Conservation (phyloP, 1,140 invertebrate genomes). For the Mactra quadrangularis region DNA sequence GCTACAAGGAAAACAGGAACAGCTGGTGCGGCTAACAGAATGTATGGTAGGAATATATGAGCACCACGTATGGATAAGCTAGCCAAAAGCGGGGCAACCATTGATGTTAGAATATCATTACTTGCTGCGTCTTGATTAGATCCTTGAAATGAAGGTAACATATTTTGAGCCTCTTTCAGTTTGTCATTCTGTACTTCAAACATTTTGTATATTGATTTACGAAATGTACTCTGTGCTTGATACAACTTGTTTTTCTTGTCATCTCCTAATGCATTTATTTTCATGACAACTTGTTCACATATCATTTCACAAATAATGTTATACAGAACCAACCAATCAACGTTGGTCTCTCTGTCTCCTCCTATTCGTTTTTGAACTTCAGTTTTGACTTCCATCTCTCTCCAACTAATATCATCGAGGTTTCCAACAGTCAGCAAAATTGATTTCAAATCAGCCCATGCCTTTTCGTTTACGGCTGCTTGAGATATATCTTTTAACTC, state of each 20-base stretch:
- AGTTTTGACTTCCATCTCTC: neutral
- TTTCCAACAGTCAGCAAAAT: neutral
- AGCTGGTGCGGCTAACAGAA: constrained; percentile 6
- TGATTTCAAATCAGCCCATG: neutral
- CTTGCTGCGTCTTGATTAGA: neutral
- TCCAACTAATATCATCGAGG: neutral
- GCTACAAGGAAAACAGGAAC: neutral
- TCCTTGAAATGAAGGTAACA: too few relatives aligned
- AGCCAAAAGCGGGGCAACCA: neutral
- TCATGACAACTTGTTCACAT: neutral
- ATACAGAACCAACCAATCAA: constrained; percentile 7
- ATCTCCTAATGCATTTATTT: neutral
- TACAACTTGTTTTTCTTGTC: neutral
- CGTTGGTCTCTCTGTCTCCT: neutral
- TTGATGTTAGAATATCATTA: neutral
- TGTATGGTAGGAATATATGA: neutral
- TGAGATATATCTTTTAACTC: neutral
- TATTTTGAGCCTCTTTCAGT: too few relatives aligned
- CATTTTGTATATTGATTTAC: neutral
- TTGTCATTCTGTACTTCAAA: neutral
- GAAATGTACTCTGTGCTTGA: neutral
- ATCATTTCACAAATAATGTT: neutral
- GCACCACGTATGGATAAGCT: neutral
- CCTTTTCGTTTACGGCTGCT: neutral
- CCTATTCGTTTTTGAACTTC: neutral